phyloP scores from a whole-genome alignment of 2,113 vertebrate genomes.

The Corythornis madagascariensis region DNA sequence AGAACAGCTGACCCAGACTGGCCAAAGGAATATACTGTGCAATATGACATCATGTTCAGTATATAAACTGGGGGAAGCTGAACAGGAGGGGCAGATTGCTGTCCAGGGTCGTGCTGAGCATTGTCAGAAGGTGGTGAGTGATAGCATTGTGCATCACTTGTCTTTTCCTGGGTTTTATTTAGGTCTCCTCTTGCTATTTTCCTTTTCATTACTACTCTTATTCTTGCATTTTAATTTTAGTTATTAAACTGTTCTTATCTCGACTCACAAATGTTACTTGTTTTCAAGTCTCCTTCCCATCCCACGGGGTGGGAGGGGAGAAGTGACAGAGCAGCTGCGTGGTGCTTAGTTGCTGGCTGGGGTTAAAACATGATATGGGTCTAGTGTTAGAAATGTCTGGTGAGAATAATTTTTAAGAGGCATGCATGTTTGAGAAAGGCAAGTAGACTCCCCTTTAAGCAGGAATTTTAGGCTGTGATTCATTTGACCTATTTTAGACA shows the following conservation, averaged over 20 bases:
- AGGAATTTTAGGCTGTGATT: conserved; percentile 46
- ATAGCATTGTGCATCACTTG: not conserved
- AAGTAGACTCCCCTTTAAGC: not conserved
- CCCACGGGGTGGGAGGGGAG: not conserved
- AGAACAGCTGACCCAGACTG: not conserved
- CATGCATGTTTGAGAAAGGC: not conserved
- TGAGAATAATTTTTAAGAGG: not conserved
- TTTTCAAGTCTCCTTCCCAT: not conserved
- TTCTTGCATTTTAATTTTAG: not conserved
- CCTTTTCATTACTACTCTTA: not conserved
- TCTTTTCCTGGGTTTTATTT: not conserved
- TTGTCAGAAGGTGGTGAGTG: not conserved
- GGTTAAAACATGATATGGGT: not conserved
- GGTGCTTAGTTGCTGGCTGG: not conserved
- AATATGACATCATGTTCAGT: not conserved
- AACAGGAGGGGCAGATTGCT: not conserved
- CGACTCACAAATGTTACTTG: not conserved
- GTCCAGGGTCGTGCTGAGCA: not conserved
- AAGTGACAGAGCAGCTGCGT: not conserved
- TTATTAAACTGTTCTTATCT: not conserved
- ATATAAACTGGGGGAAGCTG: not conserved
- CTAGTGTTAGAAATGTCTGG: not conserved
- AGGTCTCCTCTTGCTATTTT: not conserved
- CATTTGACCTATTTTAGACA: conserved; percentile 65
- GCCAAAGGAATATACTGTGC: not conserved